Evolutionary conservation across 2,113 vertebrate species (phyloP).

Genomic region (Mesocricetus auratus): DNA sequence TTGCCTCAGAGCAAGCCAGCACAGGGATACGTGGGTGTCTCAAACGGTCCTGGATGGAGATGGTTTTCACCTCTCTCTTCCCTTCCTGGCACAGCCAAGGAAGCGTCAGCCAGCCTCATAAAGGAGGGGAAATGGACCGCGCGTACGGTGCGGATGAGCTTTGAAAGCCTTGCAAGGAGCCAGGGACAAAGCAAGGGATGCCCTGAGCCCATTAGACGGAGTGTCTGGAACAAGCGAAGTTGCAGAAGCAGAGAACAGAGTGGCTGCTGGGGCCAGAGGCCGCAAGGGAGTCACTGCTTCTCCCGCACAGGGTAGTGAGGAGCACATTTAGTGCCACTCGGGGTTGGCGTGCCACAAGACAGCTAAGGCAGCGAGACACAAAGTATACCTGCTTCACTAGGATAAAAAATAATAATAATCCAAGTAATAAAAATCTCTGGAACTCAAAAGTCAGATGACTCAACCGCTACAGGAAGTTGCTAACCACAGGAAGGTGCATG

Average conservation of each 20-base stretch:
- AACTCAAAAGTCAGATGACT: background rate
- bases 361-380: background rate
- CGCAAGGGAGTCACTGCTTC: accelerated
- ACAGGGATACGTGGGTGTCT: accelerated
- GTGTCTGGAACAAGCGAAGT: background rate
- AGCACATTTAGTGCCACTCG: too few relatives aligned
- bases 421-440: background rate
- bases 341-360: background rate
- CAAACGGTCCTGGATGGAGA: background rate
- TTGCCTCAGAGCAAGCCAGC: background rate
- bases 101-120: too few relatives aligned
- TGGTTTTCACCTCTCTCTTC: background rate
- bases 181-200: background rate
- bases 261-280: background rate
- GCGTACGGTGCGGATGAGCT: accelerated
- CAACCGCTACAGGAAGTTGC: background rate
- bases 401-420: background rate
- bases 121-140: background rate
- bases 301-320: too few relatives aligned
- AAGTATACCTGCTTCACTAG: background rate
- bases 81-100: too few relatives aligned
- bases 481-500: background rate
- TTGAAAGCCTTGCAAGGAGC: background rate
- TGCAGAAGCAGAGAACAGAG: background rate
- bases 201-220: background rate